phyloP scores from a whole-genome alignment of 2,888 invertebrate species.

The Microctonus aethiopoides region DNA sequence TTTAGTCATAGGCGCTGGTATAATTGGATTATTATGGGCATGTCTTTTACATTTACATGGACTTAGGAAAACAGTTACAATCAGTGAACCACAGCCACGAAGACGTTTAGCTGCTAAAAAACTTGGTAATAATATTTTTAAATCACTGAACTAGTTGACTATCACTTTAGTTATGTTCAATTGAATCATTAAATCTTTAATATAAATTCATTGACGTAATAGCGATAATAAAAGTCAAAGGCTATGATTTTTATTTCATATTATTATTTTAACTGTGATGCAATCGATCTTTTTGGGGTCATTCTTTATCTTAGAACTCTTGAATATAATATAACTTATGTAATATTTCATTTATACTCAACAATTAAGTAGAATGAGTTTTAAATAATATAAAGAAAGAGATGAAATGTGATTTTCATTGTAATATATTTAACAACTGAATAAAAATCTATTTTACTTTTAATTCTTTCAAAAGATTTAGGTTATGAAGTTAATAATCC shows the following conservation, averaged over 20 bases:
- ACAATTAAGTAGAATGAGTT: too few species aligned
- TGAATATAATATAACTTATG: neutral
- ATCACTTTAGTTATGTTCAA: neutral
- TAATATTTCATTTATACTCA: too few species aligned
- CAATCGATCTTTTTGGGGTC: neutral
- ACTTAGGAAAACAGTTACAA: conserved; percentile 74
- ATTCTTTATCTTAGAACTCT: neutral
- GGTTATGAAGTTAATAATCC: conserved; percentile 73
- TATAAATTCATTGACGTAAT: neutral
- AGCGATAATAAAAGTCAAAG: neutral
- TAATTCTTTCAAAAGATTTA: conserved; percentile 67
- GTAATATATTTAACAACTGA: too few species aligned
- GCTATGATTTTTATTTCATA: neutral
- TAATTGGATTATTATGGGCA: conserved; percentile 78
- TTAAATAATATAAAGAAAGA: too few species aligned
- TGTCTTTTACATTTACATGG: conserved; percentile 76
- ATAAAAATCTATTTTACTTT: too few species aligned
- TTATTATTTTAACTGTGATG: neutral
- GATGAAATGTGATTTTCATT: too few species aligned
- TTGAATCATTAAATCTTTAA: neutral
- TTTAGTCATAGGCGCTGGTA: conserved; percentile 77
- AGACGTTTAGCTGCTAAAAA: conserved; percentile 55
- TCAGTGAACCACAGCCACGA: conserved; percentile 74
- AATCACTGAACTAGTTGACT: neutral
- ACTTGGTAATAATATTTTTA: conserved; percentile 65